Evolutionary conservation across 2,113 vertebrate species (phyloP), one percentile per base, ranked within the genome.

Genomic region (Xenus cinereus): DNA sequence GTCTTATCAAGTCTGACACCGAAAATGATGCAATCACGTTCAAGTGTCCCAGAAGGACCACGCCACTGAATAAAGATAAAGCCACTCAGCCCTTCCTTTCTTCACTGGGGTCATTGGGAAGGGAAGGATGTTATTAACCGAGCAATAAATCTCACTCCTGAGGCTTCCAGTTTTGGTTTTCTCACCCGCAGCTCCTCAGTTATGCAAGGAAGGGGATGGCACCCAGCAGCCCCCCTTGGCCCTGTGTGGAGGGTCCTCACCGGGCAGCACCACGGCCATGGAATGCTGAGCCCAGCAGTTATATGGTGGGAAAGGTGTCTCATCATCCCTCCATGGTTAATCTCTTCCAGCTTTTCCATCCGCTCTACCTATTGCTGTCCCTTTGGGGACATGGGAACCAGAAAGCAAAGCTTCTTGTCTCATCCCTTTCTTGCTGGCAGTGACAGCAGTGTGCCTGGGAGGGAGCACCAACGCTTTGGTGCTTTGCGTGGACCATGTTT

Each of bases 1-100:
- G 23, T 92, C 93, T 98, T 98, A 98, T 98, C 97, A 45, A 95
- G 83, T 64, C 93, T 98, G 97, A 97, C 97, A 98, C 94, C 5
- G 72, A 91, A 96, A 98, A 95, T 76, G 97, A 98, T 97, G 98
- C 98, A 96, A 97, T 97, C 97, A 91, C 46, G 9, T 43, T 97
- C 94, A 86, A 97, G 95, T 91, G 94, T 97, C 98, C 97, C 98
- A 89, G 59, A 96, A 97, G 95, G 96, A 95, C 92, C 73, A 17
- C 0, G 4, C 64, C 80, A 27, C 84, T 94, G 93, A 95, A 97
- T 91, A 51, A 95, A 97, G 96, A 97, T 97, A 97, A 97, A 95
- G 95, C 94, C 69, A 80, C 94, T 97, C 94, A 77, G 84, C 50
- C 74, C 19, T 91, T 68, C 30, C 83, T 60, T 46, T 68, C 89